phyloP scores from a whole-genome alignment of 2,888 invertebrate genomes.

The Pristionchus fissidentatus region DNA sequence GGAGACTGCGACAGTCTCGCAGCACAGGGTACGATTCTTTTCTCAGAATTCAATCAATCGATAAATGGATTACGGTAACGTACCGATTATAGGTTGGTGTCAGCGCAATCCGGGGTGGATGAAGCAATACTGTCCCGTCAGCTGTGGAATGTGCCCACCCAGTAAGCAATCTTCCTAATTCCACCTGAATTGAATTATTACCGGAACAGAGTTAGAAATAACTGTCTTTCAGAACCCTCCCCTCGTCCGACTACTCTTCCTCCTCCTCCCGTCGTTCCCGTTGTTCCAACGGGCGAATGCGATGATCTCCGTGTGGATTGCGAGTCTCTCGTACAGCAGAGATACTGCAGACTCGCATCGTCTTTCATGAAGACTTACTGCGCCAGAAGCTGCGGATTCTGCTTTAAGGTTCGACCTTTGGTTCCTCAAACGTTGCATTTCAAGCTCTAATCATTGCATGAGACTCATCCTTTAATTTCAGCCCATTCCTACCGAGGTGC shows the following conservation, averaged over 20 bases:
- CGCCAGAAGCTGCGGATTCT: constrained; percentile 73
- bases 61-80: not conserved
- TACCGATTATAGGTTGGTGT: constrained; percentile 70
- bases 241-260: constrained; percentile 52
- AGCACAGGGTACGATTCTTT: constrained; percentile 60
- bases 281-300: constrained; percentile 58
- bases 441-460: not conserved
- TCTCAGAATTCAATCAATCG: not conserved
- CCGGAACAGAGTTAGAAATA: no score
- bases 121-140: constrained; percentile 69
- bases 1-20: constrained; percentile 73
- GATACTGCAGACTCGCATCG: constrained; percentile 63
- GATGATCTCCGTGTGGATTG: constrained; percentile 74
- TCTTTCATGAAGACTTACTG: constrained; percentile 71
- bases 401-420: constrained; percentile 56
- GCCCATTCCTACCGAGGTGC: constrained; percentile 68
- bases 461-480: constrained; percentile 28
- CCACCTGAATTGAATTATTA: not conserved
- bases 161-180: constrained; percentile 28
- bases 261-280: constrained; percentile 52
- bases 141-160: constrained; percentile 67
- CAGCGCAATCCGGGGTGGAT: constrained; percentile 73
- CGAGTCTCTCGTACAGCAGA: constrained; percentile 57
- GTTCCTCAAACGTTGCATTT: not conserved
- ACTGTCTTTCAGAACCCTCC: not conserved